Base-by-base conservation (phyloP, 2,113 vertebrate species). In the Crocuta crocuta region DNA sequence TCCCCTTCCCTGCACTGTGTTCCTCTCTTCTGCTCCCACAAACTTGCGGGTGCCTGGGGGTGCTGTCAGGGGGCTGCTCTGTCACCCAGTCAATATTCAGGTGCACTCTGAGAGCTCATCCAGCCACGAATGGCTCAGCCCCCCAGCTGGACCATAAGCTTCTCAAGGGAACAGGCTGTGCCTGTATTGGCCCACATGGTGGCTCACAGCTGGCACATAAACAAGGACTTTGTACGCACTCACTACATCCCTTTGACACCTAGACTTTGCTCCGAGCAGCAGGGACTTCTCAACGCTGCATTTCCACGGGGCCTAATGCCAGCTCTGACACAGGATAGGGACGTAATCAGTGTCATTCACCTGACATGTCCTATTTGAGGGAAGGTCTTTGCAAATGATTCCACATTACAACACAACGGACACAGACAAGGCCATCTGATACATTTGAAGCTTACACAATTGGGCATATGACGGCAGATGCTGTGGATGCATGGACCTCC, bases 141-240 rank as follows among this genome's bases (percentile, higher is more conserved):
- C 1, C 55, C 21, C 48, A 23, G 55, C 8, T 50, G 15, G 35
- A 39, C 23, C 21, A 3, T 2, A 6, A 10, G 33, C 61, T 58
- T 55, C 73, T n/a, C 35, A 4, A 16, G 4, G 82, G 61, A 55
- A 35, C 1, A 1, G 0, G 12, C 68, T 12, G 2, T 16, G 13
- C 26, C 84, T 63, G 26, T 4, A 1, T 13, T 12, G 50, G 50
- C 50, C 23, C 7, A 10, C 31, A 4, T 2, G 1, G 17, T 1
- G 23, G 35, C 45, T 55, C 50, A 7, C 21, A 2, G 16, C 24
- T 5, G 17, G 53, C 6, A 8, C 0, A 9, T 12, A 31, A 15
- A 1, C 28, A 9, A 10, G 23, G 33, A 35, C 26, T 10, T 24
- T 5, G 0, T 0, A 1, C 0, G 26, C 16, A 0, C 70, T 33